Evolutionary conservation across 2,113 vertebrate species (phyloP), one percentile per base, ranked within the genome.

Genomic region (Candoia aspera): DNA sequence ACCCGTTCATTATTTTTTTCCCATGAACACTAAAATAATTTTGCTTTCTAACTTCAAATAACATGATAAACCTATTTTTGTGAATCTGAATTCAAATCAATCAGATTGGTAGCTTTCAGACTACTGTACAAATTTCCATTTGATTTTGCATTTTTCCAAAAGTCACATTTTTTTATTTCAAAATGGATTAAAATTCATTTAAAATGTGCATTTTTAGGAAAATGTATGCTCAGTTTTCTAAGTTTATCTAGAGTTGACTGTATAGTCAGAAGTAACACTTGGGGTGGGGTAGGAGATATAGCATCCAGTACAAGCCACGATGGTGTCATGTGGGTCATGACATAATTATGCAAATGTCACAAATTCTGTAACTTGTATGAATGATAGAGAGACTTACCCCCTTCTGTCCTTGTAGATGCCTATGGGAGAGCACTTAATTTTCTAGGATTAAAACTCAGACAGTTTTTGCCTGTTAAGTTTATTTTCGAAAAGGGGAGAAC

Each of bases 401-500:
- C 68, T 79, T 15, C 68, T 79, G 17, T 33, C 68, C 21, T 79
- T 2, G 1, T 33, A 37, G 6, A 9, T 79, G 33, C 33, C 33
- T 37, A 9, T 79, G 84, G 53, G 13, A 17, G 57, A 37, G 54
- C 53, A 87, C 42, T 86, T 55, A 2, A 54, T 73, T 90, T 60
- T 6, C n/a, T 24, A 26, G 64, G n/a, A 59, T 60, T 87, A 60
- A 90, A 83, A 60, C 26, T 90, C 46, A 83, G 59, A 57, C n/a
- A 62, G 33, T 29, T 9, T 26, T 92, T 86, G 13, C 49, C 79
- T 87, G 64, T 87, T 87, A 87, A 79, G 21, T 92, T 59, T 83
- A 9, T 12, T 87, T 87, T 62, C 12, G 5, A 85, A 64, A 89
- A 17, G 12, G 49, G 42, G 19, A 84, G 46, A 37, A 2, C 1